Base-by-base conservation (phyloP, 1,140 invertebrate genomes). In the Phenacoccus solenopsis region DNA sequence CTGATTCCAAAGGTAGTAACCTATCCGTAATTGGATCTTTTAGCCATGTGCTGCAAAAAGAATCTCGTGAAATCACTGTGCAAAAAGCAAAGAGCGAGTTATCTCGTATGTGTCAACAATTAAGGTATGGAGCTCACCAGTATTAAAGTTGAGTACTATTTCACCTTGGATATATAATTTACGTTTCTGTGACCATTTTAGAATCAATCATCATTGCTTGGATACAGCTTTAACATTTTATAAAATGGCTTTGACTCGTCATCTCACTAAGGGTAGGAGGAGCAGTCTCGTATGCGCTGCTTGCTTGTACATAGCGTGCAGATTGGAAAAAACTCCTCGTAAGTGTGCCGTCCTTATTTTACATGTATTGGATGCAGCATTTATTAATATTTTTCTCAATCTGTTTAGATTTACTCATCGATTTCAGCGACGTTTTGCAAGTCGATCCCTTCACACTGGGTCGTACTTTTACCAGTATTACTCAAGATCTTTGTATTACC, bases 241-340 rank as follows among this genome's bases (percentile, higher is more conserved):
- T 78, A 98, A 96, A 82, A 90, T 98, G 89, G 96, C 95, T 28
- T 78, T 98, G n/a, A 84, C 83, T 67, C 79, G 87, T 72, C 87
- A 94, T 76, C 80, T 98, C 22, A 98, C 96, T 0, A 86, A 93
- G 76, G 97, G 97, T 30, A 82, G 96, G 25, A 93, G 90, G 72
- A 88, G 91, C 74, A 85, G 86, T n/a, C 90, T 94, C 75, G 94
- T 98, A 71, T 88, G 96, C 78, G 96, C 96, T 70, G 95, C 97
- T 57, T 99, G 96, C 82, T 87, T 99, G 9, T 99, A 99, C 76
- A 93, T 99, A 73, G 96, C 94, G 1, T 98, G 96, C 76, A 83
- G 97, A 72, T 91, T 90, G 22, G 94, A 98, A 81, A 89, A 88
- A 70, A 98, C 95, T 72, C 86, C 92, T 73, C 95, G 91, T 93